Percentiles rank a stretch among this genome's conserved stretches.
These are phyloP conservation scores for Amphiprion ocellaris DNA, from an alignment of 2,113 vertebrate species.

Conservation along the genomic window DNA sequence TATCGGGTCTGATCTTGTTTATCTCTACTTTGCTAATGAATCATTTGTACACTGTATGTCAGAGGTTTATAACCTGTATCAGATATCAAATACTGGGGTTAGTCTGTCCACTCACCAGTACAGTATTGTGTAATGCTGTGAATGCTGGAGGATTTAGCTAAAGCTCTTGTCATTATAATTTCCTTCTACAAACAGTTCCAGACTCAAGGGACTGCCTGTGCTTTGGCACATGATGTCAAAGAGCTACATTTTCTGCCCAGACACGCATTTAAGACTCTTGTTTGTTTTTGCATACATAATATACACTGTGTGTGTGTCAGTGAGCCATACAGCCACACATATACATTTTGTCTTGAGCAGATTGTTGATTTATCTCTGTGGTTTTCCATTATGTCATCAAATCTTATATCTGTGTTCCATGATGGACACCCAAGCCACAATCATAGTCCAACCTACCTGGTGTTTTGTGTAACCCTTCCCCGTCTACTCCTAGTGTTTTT, in stretches of 20 bases:
- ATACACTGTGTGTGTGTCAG: neutral
- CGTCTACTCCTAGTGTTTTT: conserved; percentile 35
- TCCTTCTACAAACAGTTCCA: conserved; percentile 33
- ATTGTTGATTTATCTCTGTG: conserved; percentile 24
- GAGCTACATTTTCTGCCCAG: conserved; percentile 43
- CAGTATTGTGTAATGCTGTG: conserved; percentile 45
- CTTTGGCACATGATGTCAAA: conserved; percentile 36
- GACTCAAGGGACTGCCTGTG: conserved; percentile 34
- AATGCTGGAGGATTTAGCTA: conserved; percentile 56
- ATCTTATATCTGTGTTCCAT: conserved; percentile 15
- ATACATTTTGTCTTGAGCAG: conserved; percentile 16
- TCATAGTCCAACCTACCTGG: conserved; percentile 29
- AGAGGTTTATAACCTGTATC: conserved; percentile 21
- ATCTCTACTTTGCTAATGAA: neutral
- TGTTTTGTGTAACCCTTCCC: conserved; percentile 36
- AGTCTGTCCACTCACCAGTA: conserved; percentile 18
- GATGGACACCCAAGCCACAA: conserved; percentile 28
- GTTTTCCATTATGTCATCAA: conserved; percentile 39
- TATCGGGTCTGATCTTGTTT: conserved; percentile 19
- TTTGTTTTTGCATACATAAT: conserved; percentile 29
- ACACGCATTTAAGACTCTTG: conserved; percentile 15
- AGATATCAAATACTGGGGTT: conserved; percentile 27
- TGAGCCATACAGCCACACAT: neutral
- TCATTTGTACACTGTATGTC: conserved; percentile 20
- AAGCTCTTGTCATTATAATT: conserved; percentile 57